Conservation (phyloP, 1,140 invertebrate genomes). For the Drosophila cardini region DNA sequence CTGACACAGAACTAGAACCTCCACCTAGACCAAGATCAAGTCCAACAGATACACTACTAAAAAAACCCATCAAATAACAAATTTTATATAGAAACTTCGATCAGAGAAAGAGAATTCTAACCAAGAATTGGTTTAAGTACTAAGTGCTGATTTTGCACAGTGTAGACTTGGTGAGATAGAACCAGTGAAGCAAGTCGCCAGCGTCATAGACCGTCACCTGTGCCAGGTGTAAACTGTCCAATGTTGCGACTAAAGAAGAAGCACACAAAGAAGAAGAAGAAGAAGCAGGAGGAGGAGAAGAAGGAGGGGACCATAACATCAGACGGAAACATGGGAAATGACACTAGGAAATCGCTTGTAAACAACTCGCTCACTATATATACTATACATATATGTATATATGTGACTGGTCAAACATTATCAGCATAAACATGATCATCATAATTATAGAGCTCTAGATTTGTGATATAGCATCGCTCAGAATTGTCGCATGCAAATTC, state of each 20-base stretch:
- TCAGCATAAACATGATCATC: conserved; percentile 29
- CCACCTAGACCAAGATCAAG: conserved; percentile 16
- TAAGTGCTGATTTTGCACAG: no score
- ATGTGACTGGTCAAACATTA: conserved; percentile 25
- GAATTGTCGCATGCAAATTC: conserved; percentile 72
- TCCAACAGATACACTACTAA: conserved; percentile 1
- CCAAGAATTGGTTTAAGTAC: no score
- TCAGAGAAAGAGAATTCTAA: no score
- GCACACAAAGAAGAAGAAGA: conserved; percentile 3
- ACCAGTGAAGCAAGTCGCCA: conserved; percentile 75
- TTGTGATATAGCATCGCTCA: conserved; percentile 50
- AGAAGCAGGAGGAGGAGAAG: neutral
- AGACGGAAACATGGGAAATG: conserved; percentile 74
- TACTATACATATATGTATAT: neutral
- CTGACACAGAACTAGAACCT: conserved; percentile 63
- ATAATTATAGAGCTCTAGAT: conserved; percentile 34
- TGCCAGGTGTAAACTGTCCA: conserved; percentile 77
- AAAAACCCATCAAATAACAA: neutral
- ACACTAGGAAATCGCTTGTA: conserved; percentile 82
- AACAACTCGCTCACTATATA: conserved; percentile 58
- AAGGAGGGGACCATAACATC: conserved; percentile 3
- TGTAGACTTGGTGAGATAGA: conserved; percentile 27
- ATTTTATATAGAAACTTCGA: no score
- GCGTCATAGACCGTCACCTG: conserved; percentile 69
- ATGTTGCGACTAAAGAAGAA: conserved; percentile 7